Base-by-base conservation (phyloP, 1,140 invertebrate species). In the Dreissena polymorpha region DNA sequence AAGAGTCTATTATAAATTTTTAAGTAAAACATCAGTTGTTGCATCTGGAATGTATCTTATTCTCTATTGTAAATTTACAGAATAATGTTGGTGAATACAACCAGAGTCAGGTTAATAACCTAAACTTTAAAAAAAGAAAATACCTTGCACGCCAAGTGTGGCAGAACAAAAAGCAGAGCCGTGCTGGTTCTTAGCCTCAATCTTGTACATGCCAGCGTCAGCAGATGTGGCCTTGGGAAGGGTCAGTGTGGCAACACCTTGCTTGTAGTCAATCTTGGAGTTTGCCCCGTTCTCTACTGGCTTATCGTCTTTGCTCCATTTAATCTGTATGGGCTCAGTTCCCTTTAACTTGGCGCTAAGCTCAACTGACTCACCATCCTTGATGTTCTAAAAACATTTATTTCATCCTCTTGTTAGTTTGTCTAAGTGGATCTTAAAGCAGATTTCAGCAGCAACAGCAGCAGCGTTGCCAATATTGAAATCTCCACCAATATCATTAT, bases 221-320 rank as follows among this genome's bases (percentile, higher is more conserved):
- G 95, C 94, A 8, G 97, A 97, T 95, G 98, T 98, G 89, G 99
- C 97, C 92, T 99, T 97, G 21, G 97, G 96, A 85, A 99, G 98
- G 67, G 88, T 87, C 0, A 91, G 83, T 23, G 86, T 88, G 78
- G 88, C 89, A 14, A 81, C 86, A 29, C 89, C 89, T 29, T 88
- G 87, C 23, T 89, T 87, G 76, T 87, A 92, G 16, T 88, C 84
- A 16, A 89, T 86, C 21, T 88, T 86, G 73, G 79, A 84, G 55
- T 84, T 78, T 29, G 88, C 85, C 0, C 86, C 83, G 12, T 53
- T 29, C 63, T 88, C 88, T 8, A 92, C 72, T 53, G 87, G 85
- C 70, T 91, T 91, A 55, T 88, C 88, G 65, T 92, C 87, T 69
- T 90, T 90, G 14, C 79, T 86, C 92, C 92, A 93, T 21, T 72